Percentiles rank a stretch among this genome's conserved stretches.
phyloP scores from a whole-genome alignment of 2,113 vertebrate genomes.

The Dascyllus trimaculatus region DNA sequence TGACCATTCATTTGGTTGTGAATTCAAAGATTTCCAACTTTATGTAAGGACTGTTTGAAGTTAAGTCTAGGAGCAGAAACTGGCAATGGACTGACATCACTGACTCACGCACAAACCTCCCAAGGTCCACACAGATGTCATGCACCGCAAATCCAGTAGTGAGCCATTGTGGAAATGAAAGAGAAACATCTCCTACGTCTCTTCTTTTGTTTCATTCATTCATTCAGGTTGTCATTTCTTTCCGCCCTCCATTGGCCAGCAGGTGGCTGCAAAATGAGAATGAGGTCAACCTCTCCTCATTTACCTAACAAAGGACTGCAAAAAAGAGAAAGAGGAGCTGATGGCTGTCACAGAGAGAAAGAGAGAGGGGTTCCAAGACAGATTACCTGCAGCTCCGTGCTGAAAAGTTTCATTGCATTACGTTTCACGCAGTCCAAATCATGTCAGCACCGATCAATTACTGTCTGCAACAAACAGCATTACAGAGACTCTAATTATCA shows the following conservation, averaged over 20 bases:
- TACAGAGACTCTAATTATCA: conserved; percentile 47
- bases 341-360: conserved; percentile 58
- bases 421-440: conserved; percentile 66
- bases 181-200: conserved; percentile 40
- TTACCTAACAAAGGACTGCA: conserved; percentile 75
- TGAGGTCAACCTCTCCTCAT: conserved; percentile 73
- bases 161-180: conserved; percentile 35
- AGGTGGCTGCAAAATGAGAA: conserved; percentile 72
- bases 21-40: too few relatives aligned
- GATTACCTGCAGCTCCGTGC: conserved; percentile 63
- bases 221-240: conserved; percentile 63
- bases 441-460: conserved; percentile 73
- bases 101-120: conserved; percentile 6
- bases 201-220: conserved; percentile 63
- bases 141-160: conserved; percentile 43
- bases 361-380: conserved; percentile 58
- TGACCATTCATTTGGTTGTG: too few relatives aligned
- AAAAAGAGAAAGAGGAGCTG: conserved; percentile 69
- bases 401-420: conserved; percentile 70
- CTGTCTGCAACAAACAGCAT: conserved; percentile 57
- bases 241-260: conserved; percentile 60
- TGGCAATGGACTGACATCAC: conserved; percentile 7
- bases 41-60: neutral
- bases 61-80: neutral
- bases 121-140: conserved; percentile 30